Conservation (phyloP, 2,888 invertebrate genomes). For the Microctonus hyperodae region DNA sequence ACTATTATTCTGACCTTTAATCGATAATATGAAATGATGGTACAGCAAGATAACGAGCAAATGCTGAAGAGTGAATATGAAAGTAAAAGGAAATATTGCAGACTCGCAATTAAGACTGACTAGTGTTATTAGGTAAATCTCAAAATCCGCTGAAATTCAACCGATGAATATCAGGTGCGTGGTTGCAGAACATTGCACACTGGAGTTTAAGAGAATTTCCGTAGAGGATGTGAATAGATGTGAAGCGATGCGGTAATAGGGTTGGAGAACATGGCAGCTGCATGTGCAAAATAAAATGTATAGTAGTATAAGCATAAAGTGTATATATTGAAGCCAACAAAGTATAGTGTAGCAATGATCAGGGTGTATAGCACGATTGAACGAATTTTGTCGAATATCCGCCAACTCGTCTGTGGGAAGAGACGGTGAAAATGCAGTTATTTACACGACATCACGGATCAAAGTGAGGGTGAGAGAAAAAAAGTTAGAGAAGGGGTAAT, state of each 20-base stretch:
- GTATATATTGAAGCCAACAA: background rate
- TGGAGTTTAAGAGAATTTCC: slow-evolving; percentile 12
- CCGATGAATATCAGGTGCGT: slow-evolving; percentile 1
- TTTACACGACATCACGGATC: slow-evolving; percentile 23
- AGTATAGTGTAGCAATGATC: background rate
- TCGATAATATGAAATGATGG: background rate
- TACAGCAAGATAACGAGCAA: too few relatives aligned
- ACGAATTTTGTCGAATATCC: slow-evolving; percentile 9
- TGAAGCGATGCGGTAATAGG: background rate
- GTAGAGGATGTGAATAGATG: slow-evolving; percentile 3
- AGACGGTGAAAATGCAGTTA: slow-evolving; percentile 17
- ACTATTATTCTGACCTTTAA: background rate
- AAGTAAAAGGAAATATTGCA: too few relatives aligned
- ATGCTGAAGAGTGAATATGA: too few relatives aligned
- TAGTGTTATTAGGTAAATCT: background rate
- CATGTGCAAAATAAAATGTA: background rate
- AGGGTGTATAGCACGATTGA: background rate
- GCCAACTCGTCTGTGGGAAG: slow-evolving; percentile 1
- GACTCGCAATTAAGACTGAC: background rate
- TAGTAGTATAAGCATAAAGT: background rate
- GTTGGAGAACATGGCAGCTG: background rate
- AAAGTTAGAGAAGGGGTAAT: slow-evolving; percentile 9
- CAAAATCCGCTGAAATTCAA: background rate
- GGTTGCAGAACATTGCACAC: background rate
- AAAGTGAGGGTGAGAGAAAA: background rate